Evolutionary conservation across 2,113 vertebrate species (phyloP).

Genomic region (Centropus unirufus): DNA sequence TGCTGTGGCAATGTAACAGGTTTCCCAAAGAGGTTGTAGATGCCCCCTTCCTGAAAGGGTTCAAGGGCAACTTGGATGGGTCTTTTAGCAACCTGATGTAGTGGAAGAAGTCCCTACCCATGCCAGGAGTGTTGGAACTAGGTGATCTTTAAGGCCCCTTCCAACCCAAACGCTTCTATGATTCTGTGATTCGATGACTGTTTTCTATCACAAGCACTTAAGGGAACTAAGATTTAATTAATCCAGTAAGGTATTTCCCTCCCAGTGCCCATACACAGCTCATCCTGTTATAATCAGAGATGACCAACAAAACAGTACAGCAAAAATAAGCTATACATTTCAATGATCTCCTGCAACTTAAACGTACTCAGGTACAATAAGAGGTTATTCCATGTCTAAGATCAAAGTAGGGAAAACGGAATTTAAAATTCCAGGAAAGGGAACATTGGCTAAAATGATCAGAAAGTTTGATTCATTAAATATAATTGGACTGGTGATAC

Average conservation of each 20-base stretch:
- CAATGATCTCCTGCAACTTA: neutral
- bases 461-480: constrained; percentile 18
- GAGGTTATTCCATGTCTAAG: neutral
- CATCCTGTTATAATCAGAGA: neutral
- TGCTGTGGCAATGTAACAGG: too few relatives aligned
- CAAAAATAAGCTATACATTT: neutral
- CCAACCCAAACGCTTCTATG: too few relatives aligned
- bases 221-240: neutral
- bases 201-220: neutral
- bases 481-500: constrained; percentile 16
- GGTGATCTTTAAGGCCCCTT: too few relatives aligned
- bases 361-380: neutral
- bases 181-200: neutral
- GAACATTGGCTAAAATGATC: constrained; percentile 19
- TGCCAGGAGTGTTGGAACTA: too few relatives aligned
- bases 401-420: constrained; percentile 9
- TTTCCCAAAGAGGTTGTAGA: too few relatives aligned
- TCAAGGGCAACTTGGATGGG: too few relatives aligned
- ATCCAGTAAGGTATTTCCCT: neutral
- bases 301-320: neutral
- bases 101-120: too few relatives aligned
- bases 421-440: constrained; percentile 20
- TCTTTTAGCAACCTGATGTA: too few relatives aligned
- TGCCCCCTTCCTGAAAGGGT: too few relatives aligned
- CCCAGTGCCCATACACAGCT: neutral